Base-by-base conservation (phyloP, 2,888 invertebrate genomes). In the Aromia moschata region DNA sequence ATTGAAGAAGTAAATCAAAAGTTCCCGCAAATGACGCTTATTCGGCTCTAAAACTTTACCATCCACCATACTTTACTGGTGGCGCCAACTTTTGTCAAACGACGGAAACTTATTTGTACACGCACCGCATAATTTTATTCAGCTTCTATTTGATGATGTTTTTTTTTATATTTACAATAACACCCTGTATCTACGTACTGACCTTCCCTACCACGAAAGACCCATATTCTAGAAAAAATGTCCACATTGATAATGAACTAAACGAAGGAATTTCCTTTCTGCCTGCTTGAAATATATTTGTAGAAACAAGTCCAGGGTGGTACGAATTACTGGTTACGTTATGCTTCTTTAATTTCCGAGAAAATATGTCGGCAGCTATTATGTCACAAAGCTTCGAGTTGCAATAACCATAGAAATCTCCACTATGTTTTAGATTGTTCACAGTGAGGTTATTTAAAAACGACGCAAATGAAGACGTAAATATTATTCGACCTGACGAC, bases 401-500 rank as follows among this genome's bases (percentile, higher is more conserved):
- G 0, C n/a, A 0, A 41, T 58, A 58, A 14, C 18, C 15, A 18
- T 25, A 25, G 7, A 25, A 25, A 5, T 3, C 4, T 5, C 7
- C 25, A 25, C 25, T 25, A 7, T 25, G 25, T 25, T 3, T 25
- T 7, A 25, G 3, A 5, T 25, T 25, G 25, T 25, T 7, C 7
- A 7, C 33, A 33, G 33, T n/a, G 11, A 33, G 33, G 2, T 7
- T 33, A 11, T 3, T 7, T n/a, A 33, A n/a, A 10, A 33, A 33
- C n/a, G 33, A 3, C 11, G n/a, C 5, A 33, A 12, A 16, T 0
- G 68, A 68, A 30, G 56, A 54, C 1, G 68, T 60, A 36, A 64
- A 68, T 12, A 68, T 60, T 31, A 68, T 33, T 37, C 68, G 41
- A 10, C 66, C 63, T 5, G 58, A 17, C 14, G 49, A 9, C 1